These are phyloP conservation scores for Sceloporus tristichus DNA, from an alignment of 2,113 vertebrate species.

Conservation along the genomic window DNA sequence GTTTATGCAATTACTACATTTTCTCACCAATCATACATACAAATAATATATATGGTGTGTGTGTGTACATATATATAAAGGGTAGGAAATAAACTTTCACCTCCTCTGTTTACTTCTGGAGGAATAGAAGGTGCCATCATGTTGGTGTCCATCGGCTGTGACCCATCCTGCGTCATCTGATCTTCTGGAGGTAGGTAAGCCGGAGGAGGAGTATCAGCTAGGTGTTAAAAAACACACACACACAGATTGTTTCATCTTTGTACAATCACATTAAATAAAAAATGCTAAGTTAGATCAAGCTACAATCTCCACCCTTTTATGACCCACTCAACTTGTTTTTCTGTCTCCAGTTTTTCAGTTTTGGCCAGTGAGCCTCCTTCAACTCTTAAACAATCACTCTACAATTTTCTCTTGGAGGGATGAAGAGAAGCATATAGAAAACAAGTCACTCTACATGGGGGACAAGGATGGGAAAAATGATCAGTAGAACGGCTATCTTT, in stretches of 20 bases:
- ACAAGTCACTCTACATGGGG: background rate
- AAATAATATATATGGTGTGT: background rate
- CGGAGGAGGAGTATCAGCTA: slow-evolving; percentile 94
- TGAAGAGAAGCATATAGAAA: background rate
- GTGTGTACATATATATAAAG: background rate
- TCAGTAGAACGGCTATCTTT: background rate
- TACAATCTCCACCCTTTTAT: slow-evolving; percentile 52
- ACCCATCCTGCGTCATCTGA: slow-evolving; percentile 94
- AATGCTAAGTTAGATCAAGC: slow-evolving; percentile 57
- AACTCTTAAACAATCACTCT: background rate
- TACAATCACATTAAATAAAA: slow-evolving; percentile 42
- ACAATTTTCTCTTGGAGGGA: background rate
- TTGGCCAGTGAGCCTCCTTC: background rate
- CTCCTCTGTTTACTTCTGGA: slow-evolving; percentile 89
- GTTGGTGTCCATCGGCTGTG: slow-evolving; percentile 97
- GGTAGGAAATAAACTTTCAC: slow-evolving; percentile 50
- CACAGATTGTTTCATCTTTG: slow-evolving; percentile 32
- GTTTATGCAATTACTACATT: background rate
- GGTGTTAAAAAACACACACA: slow-evolving; percentile 47
- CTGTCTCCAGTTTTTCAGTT: background rate
- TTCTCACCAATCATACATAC: background rate
- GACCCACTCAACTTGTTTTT: slow-evolving; percentile 46
- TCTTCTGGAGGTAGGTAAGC: slow-evolving; percentile 98
- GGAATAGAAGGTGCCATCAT: slow-evolving; percentile 90
- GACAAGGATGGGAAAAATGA: background rate